Conservation (phyloP, 2,888 invertebrate species). For the Athalia circularis region DNA sequence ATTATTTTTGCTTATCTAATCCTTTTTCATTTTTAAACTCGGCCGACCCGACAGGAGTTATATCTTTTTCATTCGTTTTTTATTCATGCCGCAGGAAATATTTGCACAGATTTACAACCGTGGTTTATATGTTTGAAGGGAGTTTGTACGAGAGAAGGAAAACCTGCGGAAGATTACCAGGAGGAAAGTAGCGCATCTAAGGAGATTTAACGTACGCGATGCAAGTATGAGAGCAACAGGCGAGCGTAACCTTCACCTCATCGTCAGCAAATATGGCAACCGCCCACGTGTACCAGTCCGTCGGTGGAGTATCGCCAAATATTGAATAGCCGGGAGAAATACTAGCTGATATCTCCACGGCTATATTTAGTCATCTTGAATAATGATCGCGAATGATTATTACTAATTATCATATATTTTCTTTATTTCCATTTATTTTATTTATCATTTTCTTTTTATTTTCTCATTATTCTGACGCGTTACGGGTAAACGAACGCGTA, state of each 20-base stretch:
- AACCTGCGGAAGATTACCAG: background rate
- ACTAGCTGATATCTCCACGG: slow-evolving; percentile 55
- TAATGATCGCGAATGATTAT: slow-evolving; percentile 55
- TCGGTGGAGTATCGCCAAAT: slow-evolving; percentile 68
- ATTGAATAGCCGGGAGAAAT: slow-evolving; percentile 60
- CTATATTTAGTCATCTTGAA: slow-evolving; percentile 66
- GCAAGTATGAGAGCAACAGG: slow-evolving; percentile 35
- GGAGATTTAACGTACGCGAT: background rate
- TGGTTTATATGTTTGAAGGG: too few species aligned
- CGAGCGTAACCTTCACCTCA: slow-evolving; percentile 44
- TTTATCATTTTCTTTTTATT: background rate
- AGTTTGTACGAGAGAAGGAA: too few species aligned
- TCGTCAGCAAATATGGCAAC: slow-evolving; percentile 60
- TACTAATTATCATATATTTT: slow-evolving; percentile 40
- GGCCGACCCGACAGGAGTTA: too few species aligned
- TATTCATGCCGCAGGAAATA: background rate
- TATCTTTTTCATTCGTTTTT: background rate
- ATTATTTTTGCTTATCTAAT: background rate
- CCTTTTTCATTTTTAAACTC: background rate
- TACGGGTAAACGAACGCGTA: slow-evolving; percentile 21
- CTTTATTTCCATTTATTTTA: background rate
- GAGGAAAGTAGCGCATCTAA: slow-evolving; percentile 16
- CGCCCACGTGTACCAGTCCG: slow-evolving; percentile 64
- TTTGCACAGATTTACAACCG: too few species aligned
- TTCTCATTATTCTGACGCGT: background rate